Conservation (phyloP, 2,797 vertebrate genomes). For the Pseudocheirus occidentalis region DNA sequence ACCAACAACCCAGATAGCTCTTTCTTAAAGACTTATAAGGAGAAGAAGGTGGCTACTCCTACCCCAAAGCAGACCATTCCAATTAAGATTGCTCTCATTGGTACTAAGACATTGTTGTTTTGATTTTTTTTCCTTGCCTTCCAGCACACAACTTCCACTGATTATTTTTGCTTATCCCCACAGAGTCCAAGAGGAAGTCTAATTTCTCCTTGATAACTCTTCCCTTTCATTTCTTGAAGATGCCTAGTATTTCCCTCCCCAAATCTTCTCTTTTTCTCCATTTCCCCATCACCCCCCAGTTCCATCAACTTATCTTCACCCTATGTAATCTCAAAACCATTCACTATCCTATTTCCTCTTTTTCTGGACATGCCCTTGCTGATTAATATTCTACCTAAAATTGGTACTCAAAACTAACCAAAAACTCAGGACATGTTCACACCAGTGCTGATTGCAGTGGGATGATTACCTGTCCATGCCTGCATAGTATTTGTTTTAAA, state of each 20-base stretch:
- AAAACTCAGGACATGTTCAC: neutral
- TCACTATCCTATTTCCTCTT: neutral
- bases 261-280: neutral
- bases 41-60: neutral
- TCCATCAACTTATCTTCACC: neutral
- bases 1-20: neutral
- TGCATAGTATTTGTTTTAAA: neutral
- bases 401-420: neutral
- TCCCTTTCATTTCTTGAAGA: neutral
- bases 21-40: neutral
- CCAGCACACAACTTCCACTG: neutral
- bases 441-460: neutral
- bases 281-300: neutral
- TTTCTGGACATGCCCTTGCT: neutral
- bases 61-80: neutral
- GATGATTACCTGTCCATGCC: neutral
- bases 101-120: neutral
- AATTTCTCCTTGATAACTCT: neutral
- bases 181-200: neutral
- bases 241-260: neutral
- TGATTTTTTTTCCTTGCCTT: neutral
- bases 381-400: neutral
- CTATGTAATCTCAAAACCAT: neutral
- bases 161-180: neutral
- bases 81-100: neutral